Evolutionary conservation across 2,888 invertebrate genomes (phyloP).

Genomic region (Notodonta dromedarius): DNA sequence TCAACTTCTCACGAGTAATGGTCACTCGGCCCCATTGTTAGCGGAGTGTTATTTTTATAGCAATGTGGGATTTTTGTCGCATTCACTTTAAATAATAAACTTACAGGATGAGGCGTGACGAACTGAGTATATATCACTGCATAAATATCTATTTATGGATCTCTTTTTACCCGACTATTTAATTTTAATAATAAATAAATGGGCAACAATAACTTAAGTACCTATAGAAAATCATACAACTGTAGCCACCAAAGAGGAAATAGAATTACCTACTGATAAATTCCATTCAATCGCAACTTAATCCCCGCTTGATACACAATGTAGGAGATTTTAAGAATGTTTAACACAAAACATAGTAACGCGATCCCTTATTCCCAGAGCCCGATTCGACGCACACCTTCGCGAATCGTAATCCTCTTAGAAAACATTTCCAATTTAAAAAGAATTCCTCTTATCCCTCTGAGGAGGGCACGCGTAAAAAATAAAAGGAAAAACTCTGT

Average conservation of each 20-base stretch:
- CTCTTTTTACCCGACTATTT: background rate
- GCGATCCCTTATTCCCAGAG: constrained; percentile 71
- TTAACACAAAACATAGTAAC: constrained; percentile 67
- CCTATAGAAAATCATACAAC: no score
- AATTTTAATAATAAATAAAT: no score
- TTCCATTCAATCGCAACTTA: constrained; percentile 28
- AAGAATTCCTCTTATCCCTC: constrained; percentile 83
- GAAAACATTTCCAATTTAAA: constrained; percentile 85
- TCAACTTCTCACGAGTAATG: constrained; percentile 56
- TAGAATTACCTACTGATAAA: constrained; percentile 20
- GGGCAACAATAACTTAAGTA: no score
- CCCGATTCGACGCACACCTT: constrained; percentile 72
- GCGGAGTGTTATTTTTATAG: constrained; percentile 45
- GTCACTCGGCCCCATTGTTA: constrained; percentile 61
- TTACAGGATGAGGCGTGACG: constrained; percentile 35
- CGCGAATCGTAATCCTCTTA: constrained; percentile 84
- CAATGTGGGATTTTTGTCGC: constrained; percentile 41
- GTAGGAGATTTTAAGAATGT: constrained; percentile 58
- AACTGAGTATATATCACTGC: constrained; percentile 11
- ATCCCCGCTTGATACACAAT: constrained; percentile 51
- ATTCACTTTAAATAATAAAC: constrained; percentile 29
- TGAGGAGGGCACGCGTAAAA: constrained; percentile 80
- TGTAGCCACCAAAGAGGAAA: constrained; percentile 4
- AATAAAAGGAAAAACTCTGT: constrained; percentile 80
- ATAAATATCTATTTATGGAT: background rate